Evolutionary conservation across 1,140 invertebrate genomes (phyloP).

Genomic region (Platorchestia sp.): DNA sequence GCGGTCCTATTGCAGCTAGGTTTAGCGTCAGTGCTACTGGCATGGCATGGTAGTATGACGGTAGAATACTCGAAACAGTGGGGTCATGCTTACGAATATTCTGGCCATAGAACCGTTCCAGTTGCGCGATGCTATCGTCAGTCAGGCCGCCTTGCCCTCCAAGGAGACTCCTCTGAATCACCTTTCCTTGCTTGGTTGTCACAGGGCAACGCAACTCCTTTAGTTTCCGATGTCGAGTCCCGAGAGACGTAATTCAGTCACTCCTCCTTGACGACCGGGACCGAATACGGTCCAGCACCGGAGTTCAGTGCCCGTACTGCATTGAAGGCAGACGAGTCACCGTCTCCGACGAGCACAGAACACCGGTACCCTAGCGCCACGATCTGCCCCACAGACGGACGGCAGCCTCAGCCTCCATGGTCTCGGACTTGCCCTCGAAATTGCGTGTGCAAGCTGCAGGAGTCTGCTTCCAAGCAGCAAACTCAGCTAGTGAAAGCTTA

Average conservation of each 20-base stretch:
- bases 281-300: no score
- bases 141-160: no score
- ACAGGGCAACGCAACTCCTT: background rate
- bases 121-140: no score
- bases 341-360: background rate
- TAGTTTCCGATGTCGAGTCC: background rate
- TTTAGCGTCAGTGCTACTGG: background rate
- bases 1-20: background rate
- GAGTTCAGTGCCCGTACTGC: background rate
- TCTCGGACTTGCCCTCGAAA: no score
- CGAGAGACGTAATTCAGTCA: conserved; percentile 32
- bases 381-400: no score
- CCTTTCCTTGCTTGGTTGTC: background rate
- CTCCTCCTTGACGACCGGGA: no score
- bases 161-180: no score
- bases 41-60: background rate
- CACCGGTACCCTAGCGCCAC: background rate
- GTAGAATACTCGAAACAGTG: background rate
- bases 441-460: no score
- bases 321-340: conserved; percentile 12
- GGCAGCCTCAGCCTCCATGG: no score
- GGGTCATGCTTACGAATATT: no score
- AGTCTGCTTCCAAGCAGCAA: no score
- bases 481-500: background rate
- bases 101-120: background rate